Evolutionary conservation across 2,888 invertebrate species (phyloP).

Genomic region (Cryptophagus acutangulus): DNA sequence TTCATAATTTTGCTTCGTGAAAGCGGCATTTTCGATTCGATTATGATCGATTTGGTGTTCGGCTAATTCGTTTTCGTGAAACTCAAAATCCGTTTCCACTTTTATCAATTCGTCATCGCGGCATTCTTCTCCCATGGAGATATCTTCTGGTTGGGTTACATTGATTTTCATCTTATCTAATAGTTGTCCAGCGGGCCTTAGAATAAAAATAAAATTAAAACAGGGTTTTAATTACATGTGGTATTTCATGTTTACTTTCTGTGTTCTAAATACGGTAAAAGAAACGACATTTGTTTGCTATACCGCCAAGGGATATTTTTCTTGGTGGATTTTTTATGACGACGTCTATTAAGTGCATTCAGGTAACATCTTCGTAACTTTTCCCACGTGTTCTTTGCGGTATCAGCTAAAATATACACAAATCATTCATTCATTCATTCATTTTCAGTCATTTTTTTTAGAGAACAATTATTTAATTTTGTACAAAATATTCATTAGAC

Average conservation of each 20-base stretch:
- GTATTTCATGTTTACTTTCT: conserved; percentile 2
- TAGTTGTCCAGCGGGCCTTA: too few relatives aligned
- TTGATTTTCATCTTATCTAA: not conserved
- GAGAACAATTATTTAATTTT: too few relatives aligned
- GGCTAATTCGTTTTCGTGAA: not conserved
- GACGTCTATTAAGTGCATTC: conserved; percentile 2
- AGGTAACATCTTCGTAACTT: not conserved
- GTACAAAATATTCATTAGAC: not conserved
- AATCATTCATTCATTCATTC: not conserved
- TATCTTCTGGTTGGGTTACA: not conserved
- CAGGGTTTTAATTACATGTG: too few relatives aligned
- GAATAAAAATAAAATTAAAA: too few relatives aligned
- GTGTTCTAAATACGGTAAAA: not conserved
- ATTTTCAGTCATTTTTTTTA: not conserved
- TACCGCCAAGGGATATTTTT: not conserved
- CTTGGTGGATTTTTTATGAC: not conserved
- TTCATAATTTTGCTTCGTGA: too few relatives aligned
- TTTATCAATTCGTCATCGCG: not conserved
- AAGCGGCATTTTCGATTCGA: not conserved
- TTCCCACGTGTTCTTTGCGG: not conserved
- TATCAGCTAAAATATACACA: not conserved
- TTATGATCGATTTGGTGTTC: not conserved
- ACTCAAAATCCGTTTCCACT: not conserved
- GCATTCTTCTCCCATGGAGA: not conserved
- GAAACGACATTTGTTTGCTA: conserved; percentile 4